Conservation (phyloP, 2,888 invertebrate species). For the Agrochola lychnidis region DNA sequence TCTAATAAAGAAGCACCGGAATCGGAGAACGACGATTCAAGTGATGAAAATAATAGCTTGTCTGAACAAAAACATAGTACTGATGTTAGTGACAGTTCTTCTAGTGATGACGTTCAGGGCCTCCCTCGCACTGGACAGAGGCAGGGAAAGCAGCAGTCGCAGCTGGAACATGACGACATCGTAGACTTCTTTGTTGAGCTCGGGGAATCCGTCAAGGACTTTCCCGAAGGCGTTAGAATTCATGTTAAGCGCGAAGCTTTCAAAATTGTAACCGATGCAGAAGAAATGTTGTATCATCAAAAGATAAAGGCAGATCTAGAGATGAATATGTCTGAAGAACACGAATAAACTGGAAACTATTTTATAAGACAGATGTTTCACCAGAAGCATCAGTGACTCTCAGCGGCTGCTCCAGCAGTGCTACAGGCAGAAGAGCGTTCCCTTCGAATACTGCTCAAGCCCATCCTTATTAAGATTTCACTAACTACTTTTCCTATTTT, state of each 20-base stretch:
- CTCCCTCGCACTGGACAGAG: not conserved
- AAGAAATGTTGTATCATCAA: constrained; percentile 24
- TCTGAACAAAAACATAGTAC: not conserved
- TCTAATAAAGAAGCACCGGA: not conserved
- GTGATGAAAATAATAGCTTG: not conserved
- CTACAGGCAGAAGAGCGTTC: not conserved
- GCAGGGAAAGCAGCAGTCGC: not conserved
- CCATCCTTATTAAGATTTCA: not conserved
- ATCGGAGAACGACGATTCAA: not conserved
- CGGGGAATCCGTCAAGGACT: constrained; percentile 24
- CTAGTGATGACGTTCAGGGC: not conserved
- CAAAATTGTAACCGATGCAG: constrained; percentile 30
- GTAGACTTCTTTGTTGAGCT: constrained; percentile 30
- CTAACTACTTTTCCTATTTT: not conserved
- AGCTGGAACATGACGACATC: not conserved
- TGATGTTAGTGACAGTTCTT: not conserved
- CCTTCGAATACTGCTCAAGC: not conserved
- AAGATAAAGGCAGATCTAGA: constrained; percentile 1
- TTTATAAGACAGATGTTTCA: not conserved
- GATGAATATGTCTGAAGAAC: not conserved
- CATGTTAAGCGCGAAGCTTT: constrained; percentile 34
- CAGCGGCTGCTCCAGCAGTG: not conserved
- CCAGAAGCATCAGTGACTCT: too few species aligned
- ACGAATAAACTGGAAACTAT: constrained; percentile 1
- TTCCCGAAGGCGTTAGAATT: constrained; percentile 30